Percentiles rank a stretch among this genome's conserved stretches.
Conservation (phyloP, 2,888 invertebrate genomes). For the Standfussiana lucernea region DNA sequence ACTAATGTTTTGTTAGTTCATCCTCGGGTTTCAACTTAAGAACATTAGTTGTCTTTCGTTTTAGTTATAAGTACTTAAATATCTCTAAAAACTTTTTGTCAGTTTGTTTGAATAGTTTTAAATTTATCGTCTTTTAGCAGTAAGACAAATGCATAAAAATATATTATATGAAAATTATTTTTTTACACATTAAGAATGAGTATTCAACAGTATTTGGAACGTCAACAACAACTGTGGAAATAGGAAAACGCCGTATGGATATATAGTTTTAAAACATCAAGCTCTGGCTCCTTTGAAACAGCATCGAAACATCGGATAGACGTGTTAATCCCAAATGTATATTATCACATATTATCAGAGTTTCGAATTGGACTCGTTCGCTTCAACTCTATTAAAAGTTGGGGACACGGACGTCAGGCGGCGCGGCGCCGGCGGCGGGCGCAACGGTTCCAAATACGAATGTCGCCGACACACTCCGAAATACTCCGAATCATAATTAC, state of each 20-base stretch:
- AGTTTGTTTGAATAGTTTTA: background rate
- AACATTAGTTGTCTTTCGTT: background rate
- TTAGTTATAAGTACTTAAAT: background rate
- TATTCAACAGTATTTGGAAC: background rate
- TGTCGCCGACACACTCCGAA: conserved; percentile 50
- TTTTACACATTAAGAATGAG: background rate
- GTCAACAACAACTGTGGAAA: background rate
- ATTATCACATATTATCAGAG: conserved; percentile 74
- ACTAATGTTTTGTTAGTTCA: conserved; percentile 10
- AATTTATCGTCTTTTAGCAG: background rate
- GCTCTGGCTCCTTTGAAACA: conserved; percentile 8
- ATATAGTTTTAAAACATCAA: background rate
- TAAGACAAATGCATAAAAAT: background rate
- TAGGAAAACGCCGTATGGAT: background rate
- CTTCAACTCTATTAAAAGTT: conserved; percentile 82
- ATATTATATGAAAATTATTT: background rate
- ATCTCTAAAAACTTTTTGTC: background rate
- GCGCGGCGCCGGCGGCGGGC: conserved; percentile 50
- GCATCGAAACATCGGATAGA: conserved; percentile 17
- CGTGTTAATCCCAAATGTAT: conserved; percentile 67
- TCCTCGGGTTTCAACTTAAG: background rate
- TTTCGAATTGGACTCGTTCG: conserved; percentile 74
- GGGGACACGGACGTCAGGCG: conserved; percentile 57
- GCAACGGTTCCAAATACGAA: conserved; percentile 63
- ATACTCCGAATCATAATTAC: conserved; percentile 37